Evolutionary conservation across 2,797 vertebrate species (phyloP), one percentile per base, ranked within the genome.

Genomic region (Echeneis naucrates): DNA sequence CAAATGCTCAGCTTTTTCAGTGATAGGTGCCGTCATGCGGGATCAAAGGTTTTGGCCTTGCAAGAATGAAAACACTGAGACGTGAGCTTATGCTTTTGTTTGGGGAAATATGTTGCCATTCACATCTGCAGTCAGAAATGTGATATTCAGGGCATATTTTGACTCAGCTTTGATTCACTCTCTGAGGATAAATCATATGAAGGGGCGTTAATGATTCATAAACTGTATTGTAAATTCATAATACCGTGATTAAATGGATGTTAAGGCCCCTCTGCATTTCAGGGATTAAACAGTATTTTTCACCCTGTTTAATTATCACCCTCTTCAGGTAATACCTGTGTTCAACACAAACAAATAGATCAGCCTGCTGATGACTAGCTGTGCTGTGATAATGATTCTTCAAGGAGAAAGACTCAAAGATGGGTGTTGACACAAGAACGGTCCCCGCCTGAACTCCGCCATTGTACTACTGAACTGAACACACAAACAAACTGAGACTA

Each of bases 211-310:
- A 88, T 90, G 86, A 90, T 87, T 90, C 75, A 87, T 83, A 83
- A 84, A 53, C 78, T 82, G 45, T 57, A 75, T 89, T 87, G 86
- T 89, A 90, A 88, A 90, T 87, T 83, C 65, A 88, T 74, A 86
- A 91, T 81, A 50, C 63, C 42, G 72, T 26, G 70, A 65, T 79
- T 75, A 78, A 90, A 87, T 42, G 76, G 83, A 86, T 89, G 3
- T 82, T 75, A 68, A 78, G 62, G 58, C 60, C 0, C 10, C 53
- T 33, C 59, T 58, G 71, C 71, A 63, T 62, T 54, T 71, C 77
- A 60, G 45, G 81, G 78, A 82, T 88, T 81, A 77, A 84, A 88
- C 81, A 76, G 75, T 24, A 9, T 72, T 80, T 70, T 65, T 68
- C 37, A 38, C 23, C 53, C 72, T 52, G 32, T 79, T 84, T 84